Evolutionary conservation across 2,113 vertebrate species (phyloP).

Genomic region (Fulica atra): DNA sequence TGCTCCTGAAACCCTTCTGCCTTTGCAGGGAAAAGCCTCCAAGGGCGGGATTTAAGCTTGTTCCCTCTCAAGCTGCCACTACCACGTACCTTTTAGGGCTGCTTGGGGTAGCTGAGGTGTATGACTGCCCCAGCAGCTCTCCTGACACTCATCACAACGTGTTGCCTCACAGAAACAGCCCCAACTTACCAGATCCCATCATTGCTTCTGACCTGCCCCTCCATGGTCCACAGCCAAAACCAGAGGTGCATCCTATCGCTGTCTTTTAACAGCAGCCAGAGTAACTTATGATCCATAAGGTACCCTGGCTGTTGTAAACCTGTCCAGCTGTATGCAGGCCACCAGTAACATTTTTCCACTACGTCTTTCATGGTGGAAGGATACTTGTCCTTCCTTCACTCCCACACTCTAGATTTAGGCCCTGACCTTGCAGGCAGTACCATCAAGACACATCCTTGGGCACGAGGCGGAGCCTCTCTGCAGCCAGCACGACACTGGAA

Average conservation of each 20-base stretch:
- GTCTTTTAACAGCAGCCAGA: neutral
- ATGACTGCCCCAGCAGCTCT: neutral
- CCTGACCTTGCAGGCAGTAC: neutral
- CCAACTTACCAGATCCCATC: neutral
- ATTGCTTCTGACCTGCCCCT: neutral
- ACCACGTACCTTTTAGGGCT: neutral
- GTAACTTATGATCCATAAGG: no score
- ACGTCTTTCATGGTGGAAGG: neutral
- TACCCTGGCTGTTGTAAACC: neutral
- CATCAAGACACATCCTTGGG: neutral
- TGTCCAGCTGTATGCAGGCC: neutral
- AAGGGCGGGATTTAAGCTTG: neutral
- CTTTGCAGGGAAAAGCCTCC: neutral
- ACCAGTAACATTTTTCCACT: neutral
- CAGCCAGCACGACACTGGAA: neutral
- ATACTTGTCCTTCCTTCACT: neutral
- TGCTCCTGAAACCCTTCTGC: neutral
- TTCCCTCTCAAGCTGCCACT: neutral
- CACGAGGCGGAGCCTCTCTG: neutral
- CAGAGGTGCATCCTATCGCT: neutral
- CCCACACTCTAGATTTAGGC: neutral
- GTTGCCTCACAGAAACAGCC: neutral
- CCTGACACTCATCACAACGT: neutral
- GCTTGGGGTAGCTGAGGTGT: neutral
- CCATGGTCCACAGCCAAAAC: neutral